A percentile compares a stretch with the other conserved stretches of the same genome.
Conservation (phyloP, 2,797 vertebrate species). For the Chaenodraco wilsoni region DNA sequence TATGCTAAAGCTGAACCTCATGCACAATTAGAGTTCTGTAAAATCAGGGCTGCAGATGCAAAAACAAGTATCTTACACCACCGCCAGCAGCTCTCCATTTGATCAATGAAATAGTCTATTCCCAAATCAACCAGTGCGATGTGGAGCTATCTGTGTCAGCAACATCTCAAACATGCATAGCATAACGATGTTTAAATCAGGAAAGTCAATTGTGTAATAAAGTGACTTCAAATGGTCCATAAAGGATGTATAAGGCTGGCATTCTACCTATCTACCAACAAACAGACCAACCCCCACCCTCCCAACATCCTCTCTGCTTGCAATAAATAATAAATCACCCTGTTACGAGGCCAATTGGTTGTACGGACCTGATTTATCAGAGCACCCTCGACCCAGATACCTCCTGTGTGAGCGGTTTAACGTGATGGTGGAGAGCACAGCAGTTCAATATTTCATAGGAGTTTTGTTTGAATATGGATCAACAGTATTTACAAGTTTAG, state of each 20-base stretch:
- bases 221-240: conserved; percentile 6
- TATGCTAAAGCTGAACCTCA: neutral
- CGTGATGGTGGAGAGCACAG: neutral
- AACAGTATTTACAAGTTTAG: neutral
- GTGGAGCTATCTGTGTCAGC: neutral
- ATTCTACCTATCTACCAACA: neutral
- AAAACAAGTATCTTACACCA: neutral
- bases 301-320: conserved; percentile 36
- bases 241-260: no score
- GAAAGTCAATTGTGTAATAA: neutral
- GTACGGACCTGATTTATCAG: conserved; percentile 50
- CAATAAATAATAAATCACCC: conserved; percentile 63
- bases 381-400: conserved; percentile 42
- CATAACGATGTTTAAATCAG: neutral
- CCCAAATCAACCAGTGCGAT: neutral
- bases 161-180: neutral
- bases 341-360: conserved; percentile 30
- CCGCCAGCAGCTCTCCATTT: neutral
- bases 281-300: conserved; percentile 17
- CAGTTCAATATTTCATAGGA: neutral
- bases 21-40: neutral
- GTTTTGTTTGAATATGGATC: conserved; percentile 16
- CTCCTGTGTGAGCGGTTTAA: conserved; percentile 12
- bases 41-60: neutral
- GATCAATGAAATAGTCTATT: neutral